Evolutionary conservation across 30 jellyfish, hydroid and myxozoan species (phyloP), one percentile per base, ranked within the genome.

Genomic region (Hydractinia symbiolongicarpus): DNA sequence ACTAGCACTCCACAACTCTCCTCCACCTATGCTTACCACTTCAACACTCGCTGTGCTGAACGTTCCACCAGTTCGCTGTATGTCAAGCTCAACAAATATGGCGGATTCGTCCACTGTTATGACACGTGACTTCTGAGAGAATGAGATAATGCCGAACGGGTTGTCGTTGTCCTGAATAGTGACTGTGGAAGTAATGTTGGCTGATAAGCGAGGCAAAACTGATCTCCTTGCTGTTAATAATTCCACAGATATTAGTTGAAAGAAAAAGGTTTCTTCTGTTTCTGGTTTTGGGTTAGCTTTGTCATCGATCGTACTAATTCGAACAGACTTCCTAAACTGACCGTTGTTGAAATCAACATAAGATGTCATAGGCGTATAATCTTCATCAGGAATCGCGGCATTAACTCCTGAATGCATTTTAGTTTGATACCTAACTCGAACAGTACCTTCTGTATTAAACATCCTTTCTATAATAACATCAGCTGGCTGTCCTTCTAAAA

Each of bases 21-120:
- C 99, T 3, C 99, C 99, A 52, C 96, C 99, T 4, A 94, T 64
- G 53, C 94, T 69, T 13, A 94, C 54, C 56, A 88, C 95, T 40
- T 62, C 86, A 51, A 88, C 99, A 7, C 86, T 84, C 9, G 90
- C 87, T 75, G 76, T 53, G 67, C 96, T 94, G 83, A 84, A 88
- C 60, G 95, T 89, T 50, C 99, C 99, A 52, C 91, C 91, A 9
- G 67, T 75, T 68, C 99, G 84, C 17, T 61, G 73, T 19, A 94
- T 17, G 51, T 20, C 72, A 52, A 94, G 61, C 51, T 58, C 57
- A 6, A 82, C 93, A 52, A 72, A 67, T n/a, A 89, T 82, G 4
- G 83, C 17, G 5, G 96, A 78, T 67, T 94, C 99, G 55, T 72
- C 83, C 4, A 84, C 86, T 30, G 77, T 55, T 17, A 64, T 54